Evolutionary conservation across 1,140 invertebrate genomes (phyloP), one percentile per base, ranked within the genome.

Genomic region (Macrobrachium rosenbergii): DNA sequence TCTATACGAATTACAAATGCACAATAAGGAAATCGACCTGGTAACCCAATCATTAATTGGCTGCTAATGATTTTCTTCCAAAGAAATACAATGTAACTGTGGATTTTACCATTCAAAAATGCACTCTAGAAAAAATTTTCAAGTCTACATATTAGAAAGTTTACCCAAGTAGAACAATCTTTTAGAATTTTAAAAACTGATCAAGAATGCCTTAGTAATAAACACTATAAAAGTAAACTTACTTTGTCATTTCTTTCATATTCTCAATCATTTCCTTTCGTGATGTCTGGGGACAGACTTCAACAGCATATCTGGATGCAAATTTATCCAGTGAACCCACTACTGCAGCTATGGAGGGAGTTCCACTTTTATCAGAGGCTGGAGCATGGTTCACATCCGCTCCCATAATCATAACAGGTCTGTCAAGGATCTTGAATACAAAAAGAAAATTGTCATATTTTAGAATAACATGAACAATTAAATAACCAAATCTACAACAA

Each of bases 341-440:
- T 82, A 94, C 93, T 75, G 93, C 93, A 79, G 94, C 93, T 87
- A 94, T 93, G 45, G 93, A 94, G 59, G 94, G 94, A 90, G 94
- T 94, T 72, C 91, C 60, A 21, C 62, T 59, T 73, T 91, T 92
- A 90, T 94, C 94, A 67, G 94, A 94, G 79, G 94, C 94, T 69
- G 94, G 94, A 58, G 94, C 94, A 91, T 95, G 94, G 14, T 94
- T 95, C 16, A 95, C 94, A 91, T 95, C 94, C 88, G 94, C 94
- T 85, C 94, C 94, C 76, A 95, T 92, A 91, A 95, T 95, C 89
- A 95, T 94, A 37, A 95, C 93, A 76, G 94, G 94, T 90, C 94
- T 94, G 85, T 93, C 92, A 91, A 94, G 94, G 81, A 94, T 92
- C 88, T 92, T 23, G 12, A 77, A 79, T 17, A 6, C 21, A 14